phyloP scores from a whole-genome alignment of 2,888 invertebrate species.

The Ormyrus nitidulus region DNA sequence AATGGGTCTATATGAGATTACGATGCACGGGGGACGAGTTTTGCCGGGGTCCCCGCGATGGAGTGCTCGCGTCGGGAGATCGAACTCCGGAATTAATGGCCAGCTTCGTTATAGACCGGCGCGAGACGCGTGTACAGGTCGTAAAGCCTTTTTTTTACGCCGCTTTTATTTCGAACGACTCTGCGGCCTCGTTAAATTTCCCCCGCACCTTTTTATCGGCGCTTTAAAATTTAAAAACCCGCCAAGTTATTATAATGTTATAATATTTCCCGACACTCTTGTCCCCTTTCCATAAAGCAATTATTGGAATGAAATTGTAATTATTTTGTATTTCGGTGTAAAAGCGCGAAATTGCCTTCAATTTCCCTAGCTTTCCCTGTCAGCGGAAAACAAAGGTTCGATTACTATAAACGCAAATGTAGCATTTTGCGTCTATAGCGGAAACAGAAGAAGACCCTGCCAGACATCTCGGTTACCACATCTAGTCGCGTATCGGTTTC shows the following conservation, averaged over 20 bases:
- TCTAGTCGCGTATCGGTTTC: background rate
- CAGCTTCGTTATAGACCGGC: too few relatives aligned
- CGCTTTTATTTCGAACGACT: background rate
- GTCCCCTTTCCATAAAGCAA: background rate
- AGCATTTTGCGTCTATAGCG: constrained; percentile 7
- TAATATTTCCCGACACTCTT: background rate
- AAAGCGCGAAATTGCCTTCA: background rate
- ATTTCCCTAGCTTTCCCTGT: background rate
- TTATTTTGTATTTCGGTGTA: too few relatives aligned
- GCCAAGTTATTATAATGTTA: background rate
- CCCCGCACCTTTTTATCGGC: background rate
- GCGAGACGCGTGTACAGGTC: too few relatives aligned
- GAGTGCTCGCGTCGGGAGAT: background rate
- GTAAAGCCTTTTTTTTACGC: background rate
- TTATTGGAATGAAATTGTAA: background rate
- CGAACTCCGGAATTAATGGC: constrained; percentile 13
- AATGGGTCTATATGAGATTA: background rate
- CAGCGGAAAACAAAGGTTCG: background rate
- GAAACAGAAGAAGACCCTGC: background rate
- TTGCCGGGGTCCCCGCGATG: background rate
- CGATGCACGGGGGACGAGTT: constrained; percentile 19
- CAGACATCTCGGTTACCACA: too few relatives aligned
- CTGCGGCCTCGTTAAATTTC: background rate
- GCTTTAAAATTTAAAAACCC: background rate
- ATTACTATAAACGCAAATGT: background rate